Percentiles rank a stretch among this genome's conserved stretches.
Conservation (phyloP, 1,140 invertebrate species). For the Eriocheir sinensis region DNA sequence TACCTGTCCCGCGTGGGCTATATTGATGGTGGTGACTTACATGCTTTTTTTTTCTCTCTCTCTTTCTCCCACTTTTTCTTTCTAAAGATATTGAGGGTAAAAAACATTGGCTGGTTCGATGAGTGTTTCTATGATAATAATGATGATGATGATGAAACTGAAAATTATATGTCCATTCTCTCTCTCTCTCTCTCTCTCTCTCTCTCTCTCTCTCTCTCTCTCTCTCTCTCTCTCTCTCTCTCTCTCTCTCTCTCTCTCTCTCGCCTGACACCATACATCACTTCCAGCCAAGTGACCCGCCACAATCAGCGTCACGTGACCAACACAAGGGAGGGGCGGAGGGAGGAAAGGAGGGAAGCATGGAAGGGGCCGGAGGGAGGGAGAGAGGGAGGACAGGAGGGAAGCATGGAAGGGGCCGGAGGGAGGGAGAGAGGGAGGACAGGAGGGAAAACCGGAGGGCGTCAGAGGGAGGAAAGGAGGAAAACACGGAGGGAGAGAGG, state of each 20-base stretch:
- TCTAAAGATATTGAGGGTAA: neutral
- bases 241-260: constrained; percentile 22
- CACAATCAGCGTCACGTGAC: constrained; percentile 20
- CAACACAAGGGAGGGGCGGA: neutral
- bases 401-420: too few species aligned
- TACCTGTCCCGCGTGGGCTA: neutral
- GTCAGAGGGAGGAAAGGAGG: too few species aligned
- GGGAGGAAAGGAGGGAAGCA: too few species aligned
- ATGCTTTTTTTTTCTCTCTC: neutral
- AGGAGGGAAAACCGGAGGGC: too few species aligned
- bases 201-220: neutral
- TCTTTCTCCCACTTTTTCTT: neutral
- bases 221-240: neutral
- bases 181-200: constrained; percentile 22
- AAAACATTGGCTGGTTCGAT: too few species aligned
- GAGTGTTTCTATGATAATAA: too few species aligned
- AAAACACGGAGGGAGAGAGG: neutral
- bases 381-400: too few species aligned
- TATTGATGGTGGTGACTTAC: neutral
- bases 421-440: too few species aligned
- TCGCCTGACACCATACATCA: neutral
- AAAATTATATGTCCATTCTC: too few species aligned
- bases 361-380: too few species aligned
- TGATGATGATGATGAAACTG: too few species aligned
- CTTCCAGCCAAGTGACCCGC: constrained; percentile 1